phyloP scores from a whole-genome alignment of 2,797 vertebrate genomes.

The Characodon lateralis region DNA sequence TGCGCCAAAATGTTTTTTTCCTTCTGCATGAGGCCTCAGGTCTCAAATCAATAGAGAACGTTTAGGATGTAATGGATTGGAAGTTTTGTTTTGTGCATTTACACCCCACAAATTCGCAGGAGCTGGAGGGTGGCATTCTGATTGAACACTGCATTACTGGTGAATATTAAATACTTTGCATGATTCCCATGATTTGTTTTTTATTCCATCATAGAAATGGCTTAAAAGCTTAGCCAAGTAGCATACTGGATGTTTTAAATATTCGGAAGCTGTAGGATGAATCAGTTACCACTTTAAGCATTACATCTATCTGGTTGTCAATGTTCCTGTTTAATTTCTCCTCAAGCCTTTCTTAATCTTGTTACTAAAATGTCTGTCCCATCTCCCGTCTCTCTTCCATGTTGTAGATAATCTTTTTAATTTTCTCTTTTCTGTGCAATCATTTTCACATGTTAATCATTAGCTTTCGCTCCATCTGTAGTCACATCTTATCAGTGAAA shows the following conservation, averaged over 20 bases:
- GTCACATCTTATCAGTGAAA: constrained; percentile 28
- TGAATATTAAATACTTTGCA: not conserved
- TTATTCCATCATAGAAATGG: not conserved
- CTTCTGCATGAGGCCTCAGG: not conserved
- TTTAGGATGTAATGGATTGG: not conserved
- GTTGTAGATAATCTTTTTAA: constrained; percentile 9
- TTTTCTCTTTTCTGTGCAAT: not conserved
- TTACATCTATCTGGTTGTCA: constrained; percentile 8
- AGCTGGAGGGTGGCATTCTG: not conserved
- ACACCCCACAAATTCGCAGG: not conserved
- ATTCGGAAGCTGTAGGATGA: not conserved
- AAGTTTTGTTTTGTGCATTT: not conserved
- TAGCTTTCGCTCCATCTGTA: constrained; percentile 15
- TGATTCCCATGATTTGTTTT: not conserved
- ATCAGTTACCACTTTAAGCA: not conserved
- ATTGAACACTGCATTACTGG: not conserved
- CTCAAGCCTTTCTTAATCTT: not conserved
- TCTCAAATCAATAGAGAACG: not conserved
- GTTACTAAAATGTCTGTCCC: not conserved
- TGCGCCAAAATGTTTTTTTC: too few relatives aligned
- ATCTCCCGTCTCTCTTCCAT: not conserved
- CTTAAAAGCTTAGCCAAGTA: not conserved
- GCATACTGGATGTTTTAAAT: not conserved
- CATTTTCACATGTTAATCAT: constrained; percentile 27
- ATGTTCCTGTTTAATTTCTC: constrained; percentile 10